Evolutionary conservation across 1,140 invertebrate genomes (phyloP).

Genomic region (Limonius californicus): DNA sequence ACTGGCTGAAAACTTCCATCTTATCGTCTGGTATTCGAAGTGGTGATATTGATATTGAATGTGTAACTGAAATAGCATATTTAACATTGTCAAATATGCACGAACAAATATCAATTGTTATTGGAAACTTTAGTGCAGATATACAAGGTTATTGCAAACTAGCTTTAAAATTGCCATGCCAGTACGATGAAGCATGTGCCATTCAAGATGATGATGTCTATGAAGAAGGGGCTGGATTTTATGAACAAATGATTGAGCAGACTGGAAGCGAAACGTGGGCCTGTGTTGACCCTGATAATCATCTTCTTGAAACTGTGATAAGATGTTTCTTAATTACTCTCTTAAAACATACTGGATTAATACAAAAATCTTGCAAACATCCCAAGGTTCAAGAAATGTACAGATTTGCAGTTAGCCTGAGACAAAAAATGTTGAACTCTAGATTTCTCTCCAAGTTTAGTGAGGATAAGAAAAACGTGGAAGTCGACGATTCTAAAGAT

Average conservation of each 20-base stretch:
- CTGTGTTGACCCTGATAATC: slow-evolving; percentile 42
- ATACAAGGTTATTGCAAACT: slow-evolving; percentile 32
- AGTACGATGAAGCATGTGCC: slow-evolving; percentile 43
- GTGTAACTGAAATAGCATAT: slow-evolving; percentile 24
- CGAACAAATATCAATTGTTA: slow-evolving; percentile 18
- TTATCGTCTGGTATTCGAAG: slow-evolving; percentile 55
- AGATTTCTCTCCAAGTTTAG: background rate
- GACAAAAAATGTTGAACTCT: slow-evolving; percentile 36
- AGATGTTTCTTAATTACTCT: slow-evolving; percentile 53
- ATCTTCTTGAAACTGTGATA: slow-evolving; percentile 50
- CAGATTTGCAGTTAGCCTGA: slow-evolving; percentile 26
- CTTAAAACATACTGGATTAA: slow-evolving; percentile 53
- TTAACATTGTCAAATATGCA: slow-evolving; percentile 16
- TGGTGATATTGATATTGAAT: slow-evolving; percentile 22
- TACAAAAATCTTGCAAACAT: slow-evolving; percentile 28
- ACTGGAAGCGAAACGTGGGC: slow-evolving; percentile 48
- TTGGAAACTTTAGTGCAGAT: background rate
- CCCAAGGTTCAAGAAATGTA: slow-evolving; percentile 36
- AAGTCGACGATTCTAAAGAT: slow-evolving; percentile 19
- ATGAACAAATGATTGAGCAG: slow-evolving; percentile 39
- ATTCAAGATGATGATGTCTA: slow-evolving; percentile 17
- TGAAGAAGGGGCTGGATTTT: slow-evolving; percentile 30
- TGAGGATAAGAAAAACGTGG: slow-evolving; percentile 11
- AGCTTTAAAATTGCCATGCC: slow-evolving; percentile 36
- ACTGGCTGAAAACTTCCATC: slow-evolving; percentile 55